Evolutionary conservation across 2,113 vertebrate genomes (phyloP), one percentile per base, ranked within the genome.

Genomic region (Hemibagrus wyckioides): DNA sequence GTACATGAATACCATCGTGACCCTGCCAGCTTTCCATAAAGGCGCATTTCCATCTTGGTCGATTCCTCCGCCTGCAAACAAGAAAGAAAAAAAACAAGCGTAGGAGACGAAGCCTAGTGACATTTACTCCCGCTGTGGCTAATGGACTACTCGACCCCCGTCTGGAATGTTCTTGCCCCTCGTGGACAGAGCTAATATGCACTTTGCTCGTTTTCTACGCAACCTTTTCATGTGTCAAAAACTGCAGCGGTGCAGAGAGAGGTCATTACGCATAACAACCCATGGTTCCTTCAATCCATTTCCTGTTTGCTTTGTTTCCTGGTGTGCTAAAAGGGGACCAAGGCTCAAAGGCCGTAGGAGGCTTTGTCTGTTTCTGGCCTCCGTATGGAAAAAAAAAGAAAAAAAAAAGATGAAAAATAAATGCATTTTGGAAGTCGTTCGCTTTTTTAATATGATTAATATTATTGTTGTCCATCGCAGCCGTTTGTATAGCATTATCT

Each of bases 201-300:
- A 85, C 82, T 91, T 91, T 92, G 87, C 87, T 91, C 50, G 39
- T 91, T 93, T 90, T 90, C 44, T 90, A 79, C 87, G 85, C 91
- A 89, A 91, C 90, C 92, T 88, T 85, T 73, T 82, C 77, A 82
- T 90, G 90, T 93, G 85, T 91, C 91, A 91, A 87, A 92, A 92
- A 89, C 90, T 93, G 56, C 85, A 71, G 9, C 88, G 56, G 89
- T 84, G 89, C 52, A 71, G 89, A 84, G 87, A 90, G 90, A 93
- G 91, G 85, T 88, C 82, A 77, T 86, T 89, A 85, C 4, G 13
- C 48, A 80, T 87, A 87, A 80, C 54, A 86, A 87, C 30, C 14
- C 71, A 25, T 28, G 8, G 33, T 39, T 75, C 39, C 71, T 81
- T 76, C 39, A n/a, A 28, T 85, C 91, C 82, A 91, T 93, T 93